Evolutionary conservation across 2,113 vertebrate species (phyloP), one percentile per base, ranked within the genome.

Genomic region (Hyla sarda): DNA sequence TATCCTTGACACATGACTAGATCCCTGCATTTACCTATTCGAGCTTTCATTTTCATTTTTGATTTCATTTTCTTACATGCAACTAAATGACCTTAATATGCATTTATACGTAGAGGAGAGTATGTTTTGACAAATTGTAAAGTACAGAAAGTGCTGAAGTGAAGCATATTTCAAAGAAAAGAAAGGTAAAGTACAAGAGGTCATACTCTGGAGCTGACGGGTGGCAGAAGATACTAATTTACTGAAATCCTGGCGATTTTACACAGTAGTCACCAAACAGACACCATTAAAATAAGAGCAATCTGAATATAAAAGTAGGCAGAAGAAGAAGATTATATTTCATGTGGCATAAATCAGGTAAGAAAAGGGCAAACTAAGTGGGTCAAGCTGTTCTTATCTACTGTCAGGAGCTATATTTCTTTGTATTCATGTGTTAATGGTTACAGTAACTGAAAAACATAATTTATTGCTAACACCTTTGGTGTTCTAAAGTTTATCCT

Each of bases 381-480:
- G 62, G 80, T 69, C 80, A 82, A 34, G 62, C 60, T 82, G 45
- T 69, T 69, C 62, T 32, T 69, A 34, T 52, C 60, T 34, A 23
- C 17, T 81, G 56, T 81, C 58, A 65, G 78, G 23, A 45, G 37
- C 37, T 60, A 47, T 62, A 65, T 19, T 81, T 81, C 37, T 81
- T 81, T 80, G 54, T 45, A 58, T 80, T 56, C 34, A 41, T 41
- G 37, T 32, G 48, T 45, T 80, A 80, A 60, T 80, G 23, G 23
- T 34, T 80, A 28, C 1, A 80, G 77, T 62, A 80, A 80, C 77
- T 58, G 41, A 80, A 80, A 77, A 76, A 69, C 14, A 62, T 58
- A 80, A 80, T 60, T 80, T 60, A 80, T 80, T 60, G 30, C 32
- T 37, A 80, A 21, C 47, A 60, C 76, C 76, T 79, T 79, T 58